Percentiles rank a stretch among this genome's conserved stretches.
phyloP scores from a whole-genome alignment of 2,888 invertebrate species.

The Drosophila paranaensis region DNA sequence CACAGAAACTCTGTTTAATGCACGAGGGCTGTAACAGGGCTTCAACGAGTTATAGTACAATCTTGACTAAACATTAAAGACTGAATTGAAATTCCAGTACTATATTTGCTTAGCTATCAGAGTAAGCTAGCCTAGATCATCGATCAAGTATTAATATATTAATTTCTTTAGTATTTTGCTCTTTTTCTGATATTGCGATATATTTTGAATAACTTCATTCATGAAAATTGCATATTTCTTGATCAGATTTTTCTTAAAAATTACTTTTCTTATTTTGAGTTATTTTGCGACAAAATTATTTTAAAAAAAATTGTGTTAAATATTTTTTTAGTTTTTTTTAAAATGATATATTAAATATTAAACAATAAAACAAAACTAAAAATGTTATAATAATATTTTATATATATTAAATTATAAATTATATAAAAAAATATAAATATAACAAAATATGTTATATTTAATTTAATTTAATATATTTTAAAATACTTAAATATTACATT shows the following conservation, averaged over 20 bases:
- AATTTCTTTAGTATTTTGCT: background rate
- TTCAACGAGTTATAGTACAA: too few relatives aligned
- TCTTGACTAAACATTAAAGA: background rate
- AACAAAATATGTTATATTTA: too few relatives aligned
- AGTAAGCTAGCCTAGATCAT: background rate
- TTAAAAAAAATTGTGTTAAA: too few relatives aligned
- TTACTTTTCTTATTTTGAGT: too few relatives aligned
- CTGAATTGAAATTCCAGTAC: background rate
- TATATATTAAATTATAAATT: too few relatives aligned
- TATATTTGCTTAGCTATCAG: background rate
- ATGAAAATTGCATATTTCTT: background rate
- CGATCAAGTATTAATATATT: background rate
- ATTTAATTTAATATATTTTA: too few relatives aligned
- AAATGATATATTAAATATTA: too few relatives aligned
- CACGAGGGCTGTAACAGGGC: conserved; percentile 41
- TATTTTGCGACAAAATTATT: too few relatives aligned
- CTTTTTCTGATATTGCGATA: background rate
- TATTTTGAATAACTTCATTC: too few relatives aligned
- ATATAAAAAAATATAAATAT: too few relatives aligned
- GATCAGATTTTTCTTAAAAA: background rate
- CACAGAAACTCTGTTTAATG: conserved; percentile 41
- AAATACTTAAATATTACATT: too few relatives aligned
- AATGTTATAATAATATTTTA: background rate
- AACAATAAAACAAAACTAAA: background rate
- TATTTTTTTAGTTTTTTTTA: too few relatives aligned